Percentiles rank a stretch among this genome's conserved stretches.
phyloP scores from a whole-genome alignment of 2,797 vertebrate genomes.

The Acanthornis magna region DNA sequence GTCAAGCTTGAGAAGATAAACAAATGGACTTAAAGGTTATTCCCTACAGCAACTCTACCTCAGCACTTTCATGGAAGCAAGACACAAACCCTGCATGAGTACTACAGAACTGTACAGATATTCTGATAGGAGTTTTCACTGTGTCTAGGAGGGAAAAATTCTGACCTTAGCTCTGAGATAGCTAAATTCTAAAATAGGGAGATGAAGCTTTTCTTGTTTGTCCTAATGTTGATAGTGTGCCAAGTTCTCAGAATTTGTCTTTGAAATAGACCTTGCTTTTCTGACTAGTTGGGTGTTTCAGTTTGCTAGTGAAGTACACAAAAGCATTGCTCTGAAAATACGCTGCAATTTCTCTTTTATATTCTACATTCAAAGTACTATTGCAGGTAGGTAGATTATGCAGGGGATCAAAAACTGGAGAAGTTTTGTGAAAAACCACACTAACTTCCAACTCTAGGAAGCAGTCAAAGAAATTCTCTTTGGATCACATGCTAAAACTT shows the following conservation, averaged over 20 bases:
- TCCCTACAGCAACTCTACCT: background rate
- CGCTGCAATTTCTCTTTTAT: background rate
- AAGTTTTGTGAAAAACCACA: background rate
- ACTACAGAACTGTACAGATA: background rate
- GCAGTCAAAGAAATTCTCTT: background rate
- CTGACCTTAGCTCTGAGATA: background rate
- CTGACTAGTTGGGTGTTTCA: background rate
- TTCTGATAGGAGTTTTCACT: background rate
- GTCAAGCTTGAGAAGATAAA: background rate
- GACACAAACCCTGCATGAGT: background rate
- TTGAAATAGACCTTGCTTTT: background rate
- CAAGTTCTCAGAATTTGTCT: background rate
- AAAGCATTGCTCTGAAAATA: background rate
- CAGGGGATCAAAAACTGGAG: background rate
- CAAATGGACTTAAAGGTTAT: background rate
- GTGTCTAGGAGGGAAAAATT: background rate
- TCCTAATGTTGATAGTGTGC: background rate
- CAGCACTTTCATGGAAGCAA: background rate
- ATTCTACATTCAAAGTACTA: background rate
- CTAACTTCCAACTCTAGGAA: background rate
- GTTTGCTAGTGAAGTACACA: background rate
- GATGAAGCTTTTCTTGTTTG: background rate
- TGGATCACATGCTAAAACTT: background rate
- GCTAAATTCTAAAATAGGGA: background rate
- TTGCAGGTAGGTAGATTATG: background rate